Evolutionary conservation across 2,888 invertebrate species (phyloP).

Genomic region (Sinelater perroti): DNA sequence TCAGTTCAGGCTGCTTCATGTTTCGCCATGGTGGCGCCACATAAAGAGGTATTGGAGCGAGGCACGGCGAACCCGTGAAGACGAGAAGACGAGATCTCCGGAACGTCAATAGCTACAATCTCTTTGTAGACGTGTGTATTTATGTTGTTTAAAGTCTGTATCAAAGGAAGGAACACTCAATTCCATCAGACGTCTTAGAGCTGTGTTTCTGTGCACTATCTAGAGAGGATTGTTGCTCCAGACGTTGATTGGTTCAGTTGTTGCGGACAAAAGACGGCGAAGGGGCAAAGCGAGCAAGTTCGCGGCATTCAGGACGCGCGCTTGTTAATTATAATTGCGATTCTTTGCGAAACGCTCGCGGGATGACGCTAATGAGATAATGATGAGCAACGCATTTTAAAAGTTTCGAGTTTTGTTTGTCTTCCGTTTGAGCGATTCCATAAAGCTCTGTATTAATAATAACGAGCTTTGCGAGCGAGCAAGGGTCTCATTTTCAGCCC

Average conservation of each 20-base stretch:
- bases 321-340: conserved; percentile 50
- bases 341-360: conserved; percentile 46
- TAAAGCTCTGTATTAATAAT: conserved; percentile 40
- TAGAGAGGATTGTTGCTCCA: conserved; percentile 49
- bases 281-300: conserved; percentile 48
- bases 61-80: conserved; percentile 32
- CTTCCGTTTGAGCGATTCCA: conserved; percentile 41
- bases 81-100: conserved; percentile 40
- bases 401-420: conserved; percentile 42
- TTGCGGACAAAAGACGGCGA: conserved; percentile 50
- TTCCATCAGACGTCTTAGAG: conserved; percentile 52
- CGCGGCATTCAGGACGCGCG: conserved; percentile 40
- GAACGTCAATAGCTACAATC: conserved; percentile 46
- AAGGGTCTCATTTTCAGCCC: conserved; percentile 32
- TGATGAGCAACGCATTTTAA: conserved; percentile 42
- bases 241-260: conserved; percentile 54
- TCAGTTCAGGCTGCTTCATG: too few species aligned
- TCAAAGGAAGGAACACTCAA: conserved; percentile 50
- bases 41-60: conserved; percentile 23
- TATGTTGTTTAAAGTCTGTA: conserved; percentile 51
- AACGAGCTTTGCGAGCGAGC: conserved; percentile 37
- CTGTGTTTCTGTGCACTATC: conserved; percentile 44
- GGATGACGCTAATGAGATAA: conserved; percentile 48
- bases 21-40: conserved; percentile 18
- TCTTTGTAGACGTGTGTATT: conserved; percentile 51